These are phyloP conservation scores for Hydropsyche betteni DNA, from an alignment of 2,888 invertebrate species.

Conservation along the genomic window DNA sequence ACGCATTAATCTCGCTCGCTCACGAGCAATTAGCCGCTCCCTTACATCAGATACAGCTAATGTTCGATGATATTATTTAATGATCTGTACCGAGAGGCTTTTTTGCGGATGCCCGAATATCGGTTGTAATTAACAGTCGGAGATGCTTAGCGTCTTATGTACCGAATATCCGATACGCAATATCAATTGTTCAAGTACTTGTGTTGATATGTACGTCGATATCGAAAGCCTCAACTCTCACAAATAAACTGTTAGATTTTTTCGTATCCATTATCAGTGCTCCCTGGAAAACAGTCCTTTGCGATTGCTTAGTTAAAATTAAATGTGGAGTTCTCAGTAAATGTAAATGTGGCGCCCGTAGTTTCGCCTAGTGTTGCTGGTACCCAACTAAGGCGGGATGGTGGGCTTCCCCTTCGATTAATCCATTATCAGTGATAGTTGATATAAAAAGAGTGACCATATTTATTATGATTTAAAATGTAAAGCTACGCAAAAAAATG, in stretches of 20 bases:
- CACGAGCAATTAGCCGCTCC: slow-evolving; percentile 43
- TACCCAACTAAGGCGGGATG: too few species aligned
- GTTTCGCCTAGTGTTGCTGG: too few species aligned
- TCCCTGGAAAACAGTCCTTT: too few species aligned
- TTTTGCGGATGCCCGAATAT: slow-evolving; percentile 1
- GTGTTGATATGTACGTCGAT: not conserved
- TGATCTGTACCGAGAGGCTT: slow-evolving; percentile 26
- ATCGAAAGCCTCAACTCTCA: not conserved
- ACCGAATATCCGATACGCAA: not conserved
- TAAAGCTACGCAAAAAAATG: too few species aligned
- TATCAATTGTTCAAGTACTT: too few species aligned
- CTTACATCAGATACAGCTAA: slow-evolving; percentile 32
- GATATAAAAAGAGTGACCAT: too few species aligned
- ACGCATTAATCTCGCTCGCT: slow-evolving; percentile 42
- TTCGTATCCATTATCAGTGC: not conserved
- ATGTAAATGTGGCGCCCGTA: too few species aligned
- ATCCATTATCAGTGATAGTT: too few species aligned
- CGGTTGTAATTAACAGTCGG: slow-evolving; percentile 12
- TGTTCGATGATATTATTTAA: slow-evolving; percentile 37
- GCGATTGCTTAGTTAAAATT: too few species aligned
- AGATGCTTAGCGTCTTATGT: not conserved
- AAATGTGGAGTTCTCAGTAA: too few species aligned
- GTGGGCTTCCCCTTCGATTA: too few species aligned
- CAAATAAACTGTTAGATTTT: not conserved
- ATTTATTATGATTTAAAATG: too few species aligned